phyloP scores from a whole-genome alignment of 2,888 invertebrate species.

The Athalia circularis region DNA sequence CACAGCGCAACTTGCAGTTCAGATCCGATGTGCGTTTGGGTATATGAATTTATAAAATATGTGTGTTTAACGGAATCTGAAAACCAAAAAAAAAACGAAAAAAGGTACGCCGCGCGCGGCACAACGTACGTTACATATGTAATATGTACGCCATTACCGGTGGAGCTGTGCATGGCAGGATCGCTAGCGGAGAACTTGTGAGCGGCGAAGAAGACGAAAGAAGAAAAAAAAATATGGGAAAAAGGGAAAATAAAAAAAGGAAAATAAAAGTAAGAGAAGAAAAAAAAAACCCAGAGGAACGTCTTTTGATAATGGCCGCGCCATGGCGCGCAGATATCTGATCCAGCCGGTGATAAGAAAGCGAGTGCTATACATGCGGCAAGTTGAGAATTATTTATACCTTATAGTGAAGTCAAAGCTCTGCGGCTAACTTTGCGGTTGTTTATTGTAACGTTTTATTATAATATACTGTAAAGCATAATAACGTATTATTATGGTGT shows the following conservation, averaged over 20 bases:
- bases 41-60: not conserved
- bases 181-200: not conserved
- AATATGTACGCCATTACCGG: not conserved
- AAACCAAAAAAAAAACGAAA: not conserved
- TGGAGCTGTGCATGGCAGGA: not conserved
- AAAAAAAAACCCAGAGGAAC: not conserved
- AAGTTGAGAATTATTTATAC: slow-evolving; percentile 33
- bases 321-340: slow-evolving; percentile 41
- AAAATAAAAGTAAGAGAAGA: not conserved
- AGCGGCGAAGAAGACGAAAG: slow-evolving; percentile 7
- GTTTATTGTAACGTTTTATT: not conserved
- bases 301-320: slow-evolving; percentile 45
- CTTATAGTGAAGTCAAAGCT: not conserved
- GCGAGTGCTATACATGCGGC: slow-evolving; percentile 27
- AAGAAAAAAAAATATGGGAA: not conserved
- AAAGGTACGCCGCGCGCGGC: not conserved
- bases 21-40: no score
- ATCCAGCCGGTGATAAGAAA: slow-evolving; percentile 32
- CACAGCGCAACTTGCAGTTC: not conserved
- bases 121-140: not conserved
- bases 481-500: not conserved
- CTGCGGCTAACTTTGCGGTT: no score
- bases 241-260: not conserved
- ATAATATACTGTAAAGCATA: not conserved
- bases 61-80: slow-evolving; percentile 21